A percentile compares a stretch with the other conserved stretches of the same genome.
Conservation (phyloP, 2,113 vertebrate genomes). For the Nansenia antarctica region DNA sequence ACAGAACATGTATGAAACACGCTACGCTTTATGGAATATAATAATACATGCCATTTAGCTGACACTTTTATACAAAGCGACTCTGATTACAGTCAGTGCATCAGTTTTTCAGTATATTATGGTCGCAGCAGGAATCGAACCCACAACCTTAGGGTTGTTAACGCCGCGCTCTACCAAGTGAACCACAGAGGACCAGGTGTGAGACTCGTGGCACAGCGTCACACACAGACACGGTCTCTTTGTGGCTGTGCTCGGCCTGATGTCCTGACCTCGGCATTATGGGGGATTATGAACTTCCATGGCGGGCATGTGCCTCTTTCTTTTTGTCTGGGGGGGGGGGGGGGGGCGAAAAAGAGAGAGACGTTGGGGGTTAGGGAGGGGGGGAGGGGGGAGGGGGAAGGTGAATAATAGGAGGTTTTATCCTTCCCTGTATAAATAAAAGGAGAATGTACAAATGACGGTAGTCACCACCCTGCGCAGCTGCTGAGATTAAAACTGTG, state of each 20-base stretch:
- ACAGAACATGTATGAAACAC: no score
- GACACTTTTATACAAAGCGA: no score
- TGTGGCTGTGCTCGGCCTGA: no score
- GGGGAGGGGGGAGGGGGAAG: background rate
- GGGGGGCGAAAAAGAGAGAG: background rate
- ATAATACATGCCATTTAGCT: no score
- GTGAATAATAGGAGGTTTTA: background rate
- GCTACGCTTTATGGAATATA: no score
- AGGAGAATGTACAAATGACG: background rate
- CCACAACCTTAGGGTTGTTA: no score
- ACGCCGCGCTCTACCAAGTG: no score
- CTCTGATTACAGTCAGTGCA: no score
- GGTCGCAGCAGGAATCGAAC: no score
- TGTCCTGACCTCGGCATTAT: background rate
- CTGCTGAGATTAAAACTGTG: background rate
- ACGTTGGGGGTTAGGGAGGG: background rate
- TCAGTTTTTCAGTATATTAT: no score
- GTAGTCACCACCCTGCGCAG: background rate
- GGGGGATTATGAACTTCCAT: background rate
- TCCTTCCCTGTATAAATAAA: background rate
- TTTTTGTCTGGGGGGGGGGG: background rate
- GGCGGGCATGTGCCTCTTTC: background rate
- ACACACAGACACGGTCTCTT: constrained; percentile 18
- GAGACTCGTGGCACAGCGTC: background rate
- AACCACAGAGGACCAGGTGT: no score